Evolutionary conservation across 1,140 invertebrate species (phyloP).

Genomic region (Lithobius niger): DNA sequence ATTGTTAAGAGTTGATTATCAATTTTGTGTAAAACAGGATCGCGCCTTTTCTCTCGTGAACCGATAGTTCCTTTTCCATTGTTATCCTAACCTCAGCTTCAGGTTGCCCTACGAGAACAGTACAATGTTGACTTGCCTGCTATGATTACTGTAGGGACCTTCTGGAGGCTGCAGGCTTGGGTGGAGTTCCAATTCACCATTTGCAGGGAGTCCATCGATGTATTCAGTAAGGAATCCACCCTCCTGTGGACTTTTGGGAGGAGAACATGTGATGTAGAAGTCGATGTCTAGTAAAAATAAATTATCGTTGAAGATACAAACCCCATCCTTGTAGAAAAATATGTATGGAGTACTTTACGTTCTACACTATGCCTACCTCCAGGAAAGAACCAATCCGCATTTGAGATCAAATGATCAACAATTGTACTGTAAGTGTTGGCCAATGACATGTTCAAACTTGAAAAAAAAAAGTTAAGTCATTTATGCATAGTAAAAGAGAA

Average conservation of each 20-base stretch:
- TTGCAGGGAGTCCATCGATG: neutral
- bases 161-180: too few relatives aligned
- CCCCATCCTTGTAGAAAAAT: constrained; percentile 16
- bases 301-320: constrained; percentile 1
- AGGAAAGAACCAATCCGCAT: constrained; percentile 75
- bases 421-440: constrained; percentile 65
- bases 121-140: too few relatives aligned
- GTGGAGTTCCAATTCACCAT: neutral
- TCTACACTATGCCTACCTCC: constrained; percentile 40
- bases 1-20: too few relatives aligned
- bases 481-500: neutral
- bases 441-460: constrained; percentile 68
- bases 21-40: too few relatives aligned
- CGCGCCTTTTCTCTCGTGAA: too few relatives aligned
- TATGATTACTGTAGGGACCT: neutral
- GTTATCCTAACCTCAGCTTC: too few relatives aligned
- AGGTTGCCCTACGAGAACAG: too few relatives aligned
- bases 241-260: neutral
- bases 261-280: constrained; percentile 20
- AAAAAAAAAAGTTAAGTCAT: constrained; percentile 13
- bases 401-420: constrained; percentile 69
- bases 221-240: neutral
- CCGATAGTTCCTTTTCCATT: too few relatives aligned
- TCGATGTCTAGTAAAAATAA: constrained; percentile 19
- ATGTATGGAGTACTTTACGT: constrained; percentile 12